Evolutionary conservation across 2,113 vertebrate genomes (phyloP), one percentile per base, ranked within the genome.

Genomic region (Orycteropus afer): DNA sequence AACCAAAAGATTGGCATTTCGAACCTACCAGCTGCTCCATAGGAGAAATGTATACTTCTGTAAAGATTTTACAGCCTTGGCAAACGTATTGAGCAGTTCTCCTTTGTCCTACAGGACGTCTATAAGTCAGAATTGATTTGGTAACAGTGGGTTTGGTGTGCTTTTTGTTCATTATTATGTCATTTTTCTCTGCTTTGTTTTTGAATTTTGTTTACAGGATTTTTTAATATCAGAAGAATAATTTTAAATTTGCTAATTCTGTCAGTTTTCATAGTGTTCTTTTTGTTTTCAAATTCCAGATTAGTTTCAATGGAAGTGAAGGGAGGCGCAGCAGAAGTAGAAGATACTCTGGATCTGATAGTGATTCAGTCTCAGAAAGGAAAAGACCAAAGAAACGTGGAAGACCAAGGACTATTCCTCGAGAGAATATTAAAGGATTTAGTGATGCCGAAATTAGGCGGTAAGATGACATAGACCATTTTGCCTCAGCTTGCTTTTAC

Each of bases 361-460:
- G 99, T 77, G 99, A 99, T 96, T 99, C 99, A 0, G 95, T 98
- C 79, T 99, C 99, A 3, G 99, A 99, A 97, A 98, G 99, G 84
- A 99, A 99, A 97, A 98, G 99, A 42, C 99, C 99, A 49, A 99
- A 99, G 98, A 99, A 99, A 97, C 98, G 99, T 90, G 99, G 99
- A 67, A 98, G 99, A 95, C 99, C 99, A 86, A 98, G 99, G 57
- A 99, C 99, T 86, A 99, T 99, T 97, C 99, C 99, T 71, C 99
- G 99, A 87, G 99, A 99, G 97, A 99, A 99, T 91, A 99, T 99
- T 98, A 99, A 99, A 98, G 99, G 99, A 95, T 99, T 99, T 98
- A 99, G 98, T 92, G 99, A 99, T 95, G 99, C 99, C 51, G 99
- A 99, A 97, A 99, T 99, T 95, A 98, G 99, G 89, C 99, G 99